These are phyloP conservation scores for Phrynocephalus forsythii DNA, from an alignment of 2,797 vertebrate species.

Conservation along the genomic window DNA sequence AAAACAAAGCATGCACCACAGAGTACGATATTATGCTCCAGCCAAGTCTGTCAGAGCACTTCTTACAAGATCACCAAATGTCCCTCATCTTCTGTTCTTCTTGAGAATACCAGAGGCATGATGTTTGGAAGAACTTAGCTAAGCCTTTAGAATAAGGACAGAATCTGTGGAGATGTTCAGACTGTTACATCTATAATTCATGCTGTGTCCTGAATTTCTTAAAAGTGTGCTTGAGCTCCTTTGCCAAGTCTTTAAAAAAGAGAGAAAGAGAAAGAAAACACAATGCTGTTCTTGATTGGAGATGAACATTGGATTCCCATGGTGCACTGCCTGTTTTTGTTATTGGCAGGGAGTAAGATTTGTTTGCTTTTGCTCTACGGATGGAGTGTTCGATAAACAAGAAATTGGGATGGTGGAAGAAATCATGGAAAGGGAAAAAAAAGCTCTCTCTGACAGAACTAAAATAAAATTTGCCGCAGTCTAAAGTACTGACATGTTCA, in stretches of 20 bases:
- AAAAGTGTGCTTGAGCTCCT: neutral
- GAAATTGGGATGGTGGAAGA: neutral
- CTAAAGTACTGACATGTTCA: conserved; percentile 36
- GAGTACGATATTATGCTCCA: conserved; percentile 13
- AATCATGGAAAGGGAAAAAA: neutral
- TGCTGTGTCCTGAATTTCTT: neutral
- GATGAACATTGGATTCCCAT: neutral
- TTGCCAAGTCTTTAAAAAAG: neutral
- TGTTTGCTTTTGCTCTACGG: neutral
- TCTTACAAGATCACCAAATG: conserved; percentile 3
- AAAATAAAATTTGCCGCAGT: conserved; percentile 2
- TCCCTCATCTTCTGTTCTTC: neutral
- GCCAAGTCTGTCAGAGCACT: neutral
- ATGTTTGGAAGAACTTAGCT: neutral
- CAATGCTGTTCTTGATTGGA: neutral
- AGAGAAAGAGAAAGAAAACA: too few species aligned
- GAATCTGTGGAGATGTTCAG: neutral
- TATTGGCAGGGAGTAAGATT: neutral
- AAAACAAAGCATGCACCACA: neutral
- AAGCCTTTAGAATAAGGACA: neutral
- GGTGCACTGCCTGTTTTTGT: neutral
- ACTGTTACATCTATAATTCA: neutral
- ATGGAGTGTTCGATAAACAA: neutral
- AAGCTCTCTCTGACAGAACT: neutral
- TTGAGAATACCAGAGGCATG: neutral